Evolutionary conservation across 2,797 vertebrate species (phyloP), one percentile per base, ranked within the genome.

Genomic region (Scarus forsteni): DNA sequence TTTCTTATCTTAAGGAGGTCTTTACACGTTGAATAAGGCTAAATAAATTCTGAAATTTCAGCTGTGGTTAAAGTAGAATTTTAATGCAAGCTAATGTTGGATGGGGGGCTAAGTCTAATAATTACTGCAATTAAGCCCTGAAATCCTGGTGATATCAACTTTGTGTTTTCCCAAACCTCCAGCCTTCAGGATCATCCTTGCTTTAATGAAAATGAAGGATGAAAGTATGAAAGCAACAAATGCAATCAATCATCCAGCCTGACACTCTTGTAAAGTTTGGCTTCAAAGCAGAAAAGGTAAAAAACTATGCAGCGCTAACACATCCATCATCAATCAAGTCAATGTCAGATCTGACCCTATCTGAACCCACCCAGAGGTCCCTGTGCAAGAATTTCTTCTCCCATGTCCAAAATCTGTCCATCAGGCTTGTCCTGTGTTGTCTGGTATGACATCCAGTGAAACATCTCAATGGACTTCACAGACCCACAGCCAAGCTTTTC

Each of bases 351-450:
- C 14, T 14, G 53, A 68, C 40, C 49, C 36, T 34, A 63, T n/a
- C 27, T 52, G 27, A 43, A 43, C 39, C 46, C 36, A 44, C 27
- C 1, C 15, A 40, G 15, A 45, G n/a, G 51, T 10, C 15, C n/a
- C 44, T 51, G 55, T 63, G 49, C 44, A 60, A 46, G 58, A 44
- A 49, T 38, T 19, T 10, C 10, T 38, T 50, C 40, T 12, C 14
- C 45, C 49, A 11, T 11, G 10, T 44, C 35, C 52, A 55, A 44
- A 52, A 38, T 39, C 4, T 35, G n/a, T 49, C 27, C 51, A 34
- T 50, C 35, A n/a, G 43, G 46, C 42, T 15, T 10, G 3, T 49
- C 44, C 46, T 19, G 13, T 16, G 19, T 10, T 55, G 16, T 14
- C 50, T 10, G 15, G 44, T 7, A 35, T 50, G 50, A 38, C 49